phyloP scores from a whole-genome alignment of 2,888 invertebrate species.

The Thymelicus lineola region DNA sequence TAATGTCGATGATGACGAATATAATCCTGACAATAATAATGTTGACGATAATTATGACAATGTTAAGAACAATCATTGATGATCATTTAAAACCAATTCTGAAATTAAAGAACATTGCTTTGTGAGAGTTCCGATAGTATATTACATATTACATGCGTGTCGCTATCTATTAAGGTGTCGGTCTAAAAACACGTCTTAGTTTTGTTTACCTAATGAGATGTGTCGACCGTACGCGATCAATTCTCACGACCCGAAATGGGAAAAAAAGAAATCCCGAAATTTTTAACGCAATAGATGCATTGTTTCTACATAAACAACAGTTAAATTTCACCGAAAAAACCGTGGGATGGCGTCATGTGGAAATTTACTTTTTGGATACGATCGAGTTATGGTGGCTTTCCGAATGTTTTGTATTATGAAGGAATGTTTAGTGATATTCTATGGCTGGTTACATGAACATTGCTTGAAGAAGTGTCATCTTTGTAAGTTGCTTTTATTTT shows the following conservation, averaged over 20 bases:
- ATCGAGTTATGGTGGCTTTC: slow-evolving; percentile 8
- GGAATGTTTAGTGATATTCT: background rate
- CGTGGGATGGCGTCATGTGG: slow-evolving; percentile 1
- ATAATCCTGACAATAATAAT: too few relatives aligned
- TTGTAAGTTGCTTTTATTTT: too few relatives aligned
- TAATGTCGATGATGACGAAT: too few relatives aligned
- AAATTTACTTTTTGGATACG: slow-evolving; percentile 12
- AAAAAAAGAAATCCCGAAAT: slow-evolving; percentile 71
- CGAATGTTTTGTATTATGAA: background rate
- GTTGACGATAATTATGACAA: too few relatives aligned
- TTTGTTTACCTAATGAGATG: slow-evolving; percentile 77
- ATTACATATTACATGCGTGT: slow-evolving; percentile 47
- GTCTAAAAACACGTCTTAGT: slow-evolving; percentile 65
- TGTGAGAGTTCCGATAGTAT: slow-evolving; percentile 37
- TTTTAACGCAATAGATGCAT: slow-evolving; percentile 78
- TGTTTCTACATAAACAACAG: slow-evolving; percentile 78
- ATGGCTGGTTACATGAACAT: too few relatives aligned
- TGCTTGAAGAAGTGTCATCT: too few relatives aligned
- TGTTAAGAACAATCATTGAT: too few relatives aligned
- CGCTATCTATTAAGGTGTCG: slow-evolving; percentile 46
- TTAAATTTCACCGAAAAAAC: slow-evolving; percentile 68
- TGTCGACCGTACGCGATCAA: slow-evolving; percentile 70
- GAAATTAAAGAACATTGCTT: slow-evolving; percentile 6
- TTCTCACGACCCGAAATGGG: slow-evolving; percentile 77
- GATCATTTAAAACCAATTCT: background rate